A percentile compares a stretch with the other conserved stretches of the same genome.
These are phyloP conservation scores for Drosophila obscura DNA, from an alignment of 1,140 invertebrate species.

Conservation along the genomic window DNA sequence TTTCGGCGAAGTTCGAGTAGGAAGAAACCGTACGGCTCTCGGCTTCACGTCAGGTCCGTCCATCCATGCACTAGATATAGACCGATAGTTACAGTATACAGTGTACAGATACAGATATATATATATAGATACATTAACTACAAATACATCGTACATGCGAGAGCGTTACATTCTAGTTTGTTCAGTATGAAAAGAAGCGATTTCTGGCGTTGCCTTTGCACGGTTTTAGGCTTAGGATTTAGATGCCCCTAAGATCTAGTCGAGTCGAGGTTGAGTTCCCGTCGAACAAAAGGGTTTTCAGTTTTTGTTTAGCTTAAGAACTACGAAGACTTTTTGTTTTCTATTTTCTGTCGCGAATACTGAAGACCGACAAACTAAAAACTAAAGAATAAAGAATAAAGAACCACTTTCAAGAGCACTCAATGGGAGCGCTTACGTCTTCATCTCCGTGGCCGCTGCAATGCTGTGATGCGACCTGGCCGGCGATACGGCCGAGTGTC, in stretches of 20 bases:
- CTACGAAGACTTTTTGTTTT: slow-evolving; percentile 66
- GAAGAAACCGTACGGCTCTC: slow-evolving; percentile 72
- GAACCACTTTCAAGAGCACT: slow-evolving; percentile 33
- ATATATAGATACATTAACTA: slow-evolving; percentile 37
- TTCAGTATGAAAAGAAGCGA: slow-evolving; percentile 70
- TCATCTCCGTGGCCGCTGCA: slow-evolving; percentile 54
- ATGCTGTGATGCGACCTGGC: slow-evolving; percentile 79
- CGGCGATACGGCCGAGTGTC: slow-evolving; percentile 63
- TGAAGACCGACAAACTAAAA: slow-evolving; percentile 45
- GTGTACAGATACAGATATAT: slow-evolving; percentile 23
- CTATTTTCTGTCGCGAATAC: slow-evolving; percentile 60
- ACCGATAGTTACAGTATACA: slow-evolving; percentile 43
- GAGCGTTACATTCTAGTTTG: slow-evolving; percentile 69
- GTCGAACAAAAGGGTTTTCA: slow-evolving; percentile 27
- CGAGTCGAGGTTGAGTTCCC: slow-evolving; percentile 48
- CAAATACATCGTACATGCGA: slow-evolving; percentile 43
- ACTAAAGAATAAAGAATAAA: slow-evolving; percentile 3
- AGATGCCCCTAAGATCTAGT: slow-evolving; percentile 12
- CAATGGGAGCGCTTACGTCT: slow-evolving; percentile 53
- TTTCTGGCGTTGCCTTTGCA: slow-evolving; percentile 12
- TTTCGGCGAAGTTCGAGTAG: slow-evolving; percentile 75
- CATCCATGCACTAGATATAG: slow-evolving; percentile 33
- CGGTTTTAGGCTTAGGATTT: slow-evolving; percentile 28
- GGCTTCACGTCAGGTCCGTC: slow-evolving; percentile 9
- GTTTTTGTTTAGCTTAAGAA: slow-evolving; percentile 29